phyloP scores from a whole-genome alignment of 2,888 invertebrate species.

The Beris morrisii region DNA sequence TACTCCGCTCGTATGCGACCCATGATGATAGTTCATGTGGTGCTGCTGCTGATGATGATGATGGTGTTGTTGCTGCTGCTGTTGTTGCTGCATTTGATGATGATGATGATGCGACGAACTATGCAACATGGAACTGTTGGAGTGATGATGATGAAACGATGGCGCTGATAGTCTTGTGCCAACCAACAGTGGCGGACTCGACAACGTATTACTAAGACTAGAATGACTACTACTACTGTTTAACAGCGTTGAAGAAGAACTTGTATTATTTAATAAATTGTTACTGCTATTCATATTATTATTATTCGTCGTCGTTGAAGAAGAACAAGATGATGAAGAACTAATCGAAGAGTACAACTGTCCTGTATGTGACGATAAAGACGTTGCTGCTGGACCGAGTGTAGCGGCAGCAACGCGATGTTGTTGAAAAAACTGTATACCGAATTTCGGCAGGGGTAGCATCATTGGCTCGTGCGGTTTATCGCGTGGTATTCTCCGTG shows the following conservation, averaged over 20 bases:
- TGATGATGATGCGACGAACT: conserved; percentile 43
- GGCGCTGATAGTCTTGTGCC: conserved; percentile 41
- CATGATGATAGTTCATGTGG: conserved; percentile 52
- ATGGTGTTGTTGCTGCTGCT: conserved; percentile 30
- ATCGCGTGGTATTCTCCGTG: conserved; percentile 68
- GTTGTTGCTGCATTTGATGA: conserved; percentile 40
- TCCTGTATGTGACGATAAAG: conserved; percentile 42
- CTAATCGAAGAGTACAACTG: conserved; percentile 38
- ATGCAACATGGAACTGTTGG: conserved; percentile 52
- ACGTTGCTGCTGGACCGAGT: conserved; percentile 39
- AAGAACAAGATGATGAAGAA: conserved; percentile 35
- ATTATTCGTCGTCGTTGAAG: conserved; percentile 34
- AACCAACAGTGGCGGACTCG: conserved; percentile 42
- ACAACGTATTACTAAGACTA: conserved; percentile 53
- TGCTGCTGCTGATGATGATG: conserved; percentile 58
- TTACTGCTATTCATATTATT: conserved; percentile 44
- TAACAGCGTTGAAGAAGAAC: conserved; percentile 43
- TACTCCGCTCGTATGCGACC: conserved; percentile 55
- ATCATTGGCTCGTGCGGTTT: conserved; percentile 72
- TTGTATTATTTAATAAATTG: conserved; percentile 39
- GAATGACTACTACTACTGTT: conserved; percentile 49
- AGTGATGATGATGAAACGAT: conserved; percentile 44
- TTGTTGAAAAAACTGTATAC: conserved; percentile 65
- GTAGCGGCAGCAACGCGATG: conserved; percentile 48
- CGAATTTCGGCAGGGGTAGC: conserved; percentile 86